Conservation (phyloP, 2,797 vertebrate genomes). For the Bucorvus abyssinicus region DNA sequence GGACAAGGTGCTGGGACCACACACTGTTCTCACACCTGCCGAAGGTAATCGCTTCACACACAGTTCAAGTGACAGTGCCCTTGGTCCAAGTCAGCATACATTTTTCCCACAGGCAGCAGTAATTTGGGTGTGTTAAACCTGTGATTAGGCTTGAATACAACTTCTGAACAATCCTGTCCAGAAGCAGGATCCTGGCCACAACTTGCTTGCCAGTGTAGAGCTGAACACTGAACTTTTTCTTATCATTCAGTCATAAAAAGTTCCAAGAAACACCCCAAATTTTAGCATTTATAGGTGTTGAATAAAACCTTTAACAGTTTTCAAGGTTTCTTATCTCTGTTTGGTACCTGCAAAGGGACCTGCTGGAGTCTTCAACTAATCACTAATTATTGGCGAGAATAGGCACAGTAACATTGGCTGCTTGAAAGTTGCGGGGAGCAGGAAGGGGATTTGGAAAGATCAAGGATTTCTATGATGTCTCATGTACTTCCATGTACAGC, state of each 20-base stretch:
- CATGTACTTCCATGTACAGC: accelerated
- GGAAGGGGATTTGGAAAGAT: not conserved
- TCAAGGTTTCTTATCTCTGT: not conserved
- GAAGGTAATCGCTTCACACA: not conserved
- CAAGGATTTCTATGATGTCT: not conserved
- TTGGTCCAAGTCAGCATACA: accelerated
- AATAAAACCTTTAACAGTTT: not conserved
- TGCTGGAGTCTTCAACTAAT: not conserved
- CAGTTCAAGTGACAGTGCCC: not conserved
- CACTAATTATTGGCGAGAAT: not conserved
- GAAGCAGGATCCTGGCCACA: not conserved
- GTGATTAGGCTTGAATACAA: not conserved
- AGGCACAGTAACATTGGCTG: not conserved
- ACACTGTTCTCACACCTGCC: not conserved
- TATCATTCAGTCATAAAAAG: not conserved
- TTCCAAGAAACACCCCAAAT: not conserved
- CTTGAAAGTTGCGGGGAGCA: not conserved
- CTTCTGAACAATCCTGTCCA: not conserved
- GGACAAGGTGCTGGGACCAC: not conserved
- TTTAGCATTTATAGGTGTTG: not conserved
- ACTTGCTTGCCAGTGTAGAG: not conserved
- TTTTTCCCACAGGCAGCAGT: not conserved
- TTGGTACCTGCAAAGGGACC: not conserved
- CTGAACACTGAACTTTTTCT: not conserved
- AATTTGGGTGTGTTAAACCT: not conserved